Evolutionary conservation across 1,140 invertebrate genomes (phyloP).

Genomic region (Pomacea maculata): DNA sequence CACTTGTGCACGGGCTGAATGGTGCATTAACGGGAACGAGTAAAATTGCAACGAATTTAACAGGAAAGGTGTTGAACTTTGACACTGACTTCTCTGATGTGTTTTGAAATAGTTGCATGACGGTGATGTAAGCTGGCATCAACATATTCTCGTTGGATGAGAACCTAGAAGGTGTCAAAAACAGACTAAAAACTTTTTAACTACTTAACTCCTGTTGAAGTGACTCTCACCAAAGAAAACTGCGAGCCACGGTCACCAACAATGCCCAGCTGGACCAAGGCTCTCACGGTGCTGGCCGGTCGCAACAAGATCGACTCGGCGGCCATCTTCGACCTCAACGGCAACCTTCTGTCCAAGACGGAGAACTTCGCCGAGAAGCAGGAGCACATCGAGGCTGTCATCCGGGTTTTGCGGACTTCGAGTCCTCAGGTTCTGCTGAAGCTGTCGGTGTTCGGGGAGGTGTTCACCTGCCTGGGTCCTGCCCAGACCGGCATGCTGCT

Average conservation of each 20-base stretch:
- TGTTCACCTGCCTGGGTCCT: slow-evolving; percentile 15
- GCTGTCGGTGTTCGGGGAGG: slow-evolving; percentile 16
- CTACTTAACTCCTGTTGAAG: background rate
- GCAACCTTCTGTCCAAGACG: slow-evolving; percentile 13
- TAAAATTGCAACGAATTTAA: too few species aligned
- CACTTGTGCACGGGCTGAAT: too few species aligned
- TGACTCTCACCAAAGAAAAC: background rate
- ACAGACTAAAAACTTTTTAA: background rate
- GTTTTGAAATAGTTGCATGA: too few species aligned
- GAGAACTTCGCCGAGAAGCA: slow-evolving; percentile 21
- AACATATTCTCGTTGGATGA: too few species aligned
- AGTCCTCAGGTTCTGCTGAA: slow-evolving; percentile 1
- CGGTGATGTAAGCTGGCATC: too few species aligned
- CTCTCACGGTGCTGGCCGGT: slow-evolving; percentile 2
- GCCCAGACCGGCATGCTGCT: slow-evolving; percentile 2
- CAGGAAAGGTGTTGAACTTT: too few species aligned
- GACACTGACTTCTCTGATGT: too few species aligned
- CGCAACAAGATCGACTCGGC: slow-evolving; percentile 20
- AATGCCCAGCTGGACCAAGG: slow-evolving; percentile 6
- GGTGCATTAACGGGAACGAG: too few species aligned
- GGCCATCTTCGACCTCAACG: slow-evolving; percentile 16
- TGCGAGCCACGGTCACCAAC: background rate
- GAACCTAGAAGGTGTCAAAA: too few species aligned
- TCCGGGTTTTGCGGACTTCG: background rate
- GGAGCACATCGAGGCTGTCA: slow-evolving; percentile 8